Base-by-base conservation (phyloP, 2,113 vertebrate species). In the Cyphomyrus discorhynchus region DNA sequence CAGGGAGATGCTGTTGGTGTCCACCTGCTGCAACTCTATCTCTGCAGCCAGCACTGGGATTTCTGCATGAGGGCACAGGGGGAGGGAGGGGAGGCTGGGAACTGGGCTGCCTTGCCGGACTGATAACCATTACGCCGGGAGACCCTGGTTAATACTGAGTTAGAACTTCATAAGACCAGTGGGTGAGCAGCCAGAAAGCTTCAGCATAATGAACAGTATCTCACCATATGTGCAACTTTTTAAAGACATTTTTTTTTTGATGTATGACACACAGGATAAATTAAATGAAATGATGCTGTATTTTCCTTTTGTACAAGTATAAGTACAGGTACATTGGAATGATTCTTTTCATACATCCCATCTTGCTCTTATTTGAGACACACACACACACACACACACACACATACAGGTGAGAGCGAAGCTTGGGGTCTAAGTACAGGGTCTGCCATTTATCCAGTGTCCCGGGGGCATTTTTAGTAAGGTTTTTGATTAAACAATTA, bases 11-110 rank as follows among this genome's bases (percentile, higher is more conserved):
- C 95, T 93, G 3, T 95, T 96, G 88, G 97, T 97, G 90, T 97
- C 97, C 90, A 98, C 88, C 7, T 89, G 94, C 93, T 97, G 97
- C 90, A 98, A 92, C 89, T 98, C 97, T 0, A 98, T 93, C 91
- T 98, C 97, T 45, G 95, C 96, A 45, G 95, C 97, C 92, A 97
- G 92, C 93, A 96, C 91, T 90, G 95, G 91, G 90, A 89, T 91
- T 3, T 97, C 98, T 99, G 93, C 39, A 91, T 50, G 46, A n/a
- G 82, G 42, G 21, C 98, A 93, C 39, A 91, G 58, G 70, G 46
- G 87, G 31, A 45, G n/a, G 35, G 45, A 84, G 19, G 21, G 17
- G 17, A 42, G 27, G 62, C 62, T 70, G 62, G 62, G n/a, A 31
- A 31, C 62, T 70, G n/a, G 27, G 62, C 62, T 13, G 62, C 27